Evolutionary conservation across 2,797 vertebrate genomes (phyloP).

Genomic region (Sebastes matsubarae): DNA sequence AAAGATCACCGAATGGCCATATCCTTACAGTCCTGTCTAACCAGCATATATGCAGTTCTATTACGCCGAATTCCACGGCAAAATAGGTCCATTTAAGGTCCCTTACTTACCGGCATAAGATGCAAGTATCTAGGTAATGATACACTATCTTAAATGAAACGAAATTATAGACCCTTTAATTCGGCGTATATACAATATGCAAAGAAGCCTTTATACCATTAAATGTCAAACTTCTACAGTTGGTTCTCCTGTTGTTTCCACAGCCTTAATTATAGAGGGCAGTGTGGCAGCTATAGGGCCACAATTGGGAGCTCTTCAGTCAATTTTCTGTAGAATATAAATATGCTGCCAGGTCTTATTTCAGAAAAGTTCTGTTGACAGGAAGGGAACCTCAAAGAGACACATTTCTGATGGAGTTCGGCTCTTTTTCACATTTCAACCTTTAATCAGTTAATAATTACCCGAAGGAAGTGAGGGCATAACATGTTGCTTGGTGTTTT

Average conservation of each 20-base stretch:
- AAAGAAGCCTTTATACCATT: not conserved
- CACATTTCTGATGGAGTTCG: not conserved
- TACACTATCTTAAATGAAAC: not conserved
- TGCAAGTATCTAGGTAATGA: not conserved
- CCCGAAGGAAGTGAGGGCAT: not conserved
- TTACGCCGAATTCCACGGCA: not conserved
- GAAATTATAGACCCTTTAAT: not conserved
- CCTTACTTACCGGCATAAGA: not conserved
- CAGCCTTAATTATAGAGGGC: not conserved
- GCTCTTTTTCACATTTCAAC: not conserved
- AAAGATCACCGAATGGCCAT: conserved; percentile 99
- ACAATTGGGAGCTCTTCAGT: not conserved
- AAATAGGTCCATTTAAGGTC: not conserved
- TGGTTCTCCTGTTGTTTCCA: conserved; percentile 7
- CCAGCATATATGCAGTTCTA: not conserved
- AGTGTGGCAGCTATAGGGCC: not conserved
- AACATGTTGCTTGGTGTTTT: not conserved
- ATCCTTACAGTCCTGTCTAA: conserved; percentile 84
- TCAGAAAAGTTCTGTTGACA: not conserved
- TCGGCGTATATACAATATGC: not conserved
- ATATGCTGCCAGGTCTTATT: not conserved
- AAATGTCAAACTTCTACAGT: conserved; percentile 9
- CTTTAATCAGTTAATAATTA: not conserved
- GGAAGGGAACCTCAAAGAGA: not conserved
- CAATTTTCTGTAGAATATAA: not conserved